Evolutionary conservation across 92 coral and sea anemone genomes (phyloP), one percentile per base, ranked within the genome.

Genomic region (Umimayanthus chanpuru): DNA sequence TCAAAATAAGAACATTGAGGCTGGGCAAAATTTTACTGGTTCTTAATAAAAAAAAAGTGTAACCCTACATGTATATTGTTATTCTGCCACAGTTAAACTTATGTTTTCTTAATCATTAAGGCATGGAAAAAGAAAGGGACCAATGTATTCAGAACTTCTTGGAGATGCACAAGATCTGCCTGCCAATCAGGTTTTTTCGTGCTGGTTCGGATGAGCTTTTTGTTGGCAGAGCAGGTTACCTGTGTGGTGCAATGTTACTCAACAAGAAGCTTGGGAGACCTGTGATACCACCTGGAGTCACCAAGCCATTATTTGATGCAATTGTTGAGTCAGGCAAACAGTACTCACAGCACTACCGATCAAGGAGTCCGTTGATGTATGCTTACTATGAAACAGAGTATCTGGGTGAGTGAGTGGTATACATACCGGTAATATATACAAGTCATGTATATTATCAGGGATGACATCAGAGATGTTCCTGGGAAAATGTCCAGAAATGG

Each of bases 201-300:
- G 90, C 89, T 61, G 98, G 98, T 1, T 93, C 96, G 29, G 98
- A 96, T 84, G 98, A 96, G 53, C 90, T 96, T 88, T 93, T 96
- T 80, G 94, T 96, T 72, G 98, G 98, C 47, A 92, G 98, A 73
- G 94, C 98, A 25, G 98, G 98, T 36, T 96, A 96, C 86, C 89
- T 96, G 64, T 92, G 98, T 92, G 95, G 93, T 26, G 94, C 93
- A 41, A 85, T 92, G 82, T 86, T 94, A 80, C 83, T 96, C 43
- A 93, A 96, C 89, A 86, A 81, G 86, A 92, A 87, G 89, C 89
- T 95, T 25, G 94, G 96, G 6, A 86, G 89, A 53, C 82, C 80
- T 18, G 95, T 92, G 64, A 85, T 96, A 18, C 94, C 98, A 73
- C 58, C 91, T 70, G 96, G 89, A 77, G 85, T 96, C 40, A 93